These are phyloP conservation scores for Onychostoma macrolepis DNA, from an alignment of 2,113 vertebrate species.

Conservation along the genomic window DNA sequence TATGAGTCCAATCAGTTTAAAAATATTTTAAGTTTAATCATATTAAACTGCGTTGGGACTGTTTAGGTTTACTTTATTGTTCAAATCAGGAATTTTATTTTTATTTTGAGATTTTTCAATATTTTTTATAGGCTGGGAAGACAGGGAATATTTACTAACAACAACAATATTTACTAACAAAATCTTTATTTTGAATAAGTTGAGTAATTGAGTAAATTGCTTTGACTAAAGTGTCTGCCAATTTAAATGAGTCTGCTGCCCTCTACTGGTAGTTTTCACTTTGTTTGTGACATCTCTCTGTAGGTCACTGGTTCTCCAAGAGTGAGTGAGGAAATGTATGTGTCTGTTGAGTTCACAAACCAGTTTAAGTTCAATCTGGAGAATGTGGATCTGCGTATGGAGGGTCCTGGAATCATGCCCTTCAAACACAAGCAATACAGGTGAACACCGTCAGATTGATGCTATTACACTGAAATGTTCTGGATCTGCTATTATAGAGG, in stretches of 20 bases:
- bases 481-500: too few species aligned
- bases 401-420: slow-evolving; percentile 82
- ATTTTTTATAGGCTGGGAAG: too few species aligned
- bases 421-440: slow-evolving; percentile 79
- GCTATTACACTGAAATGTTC: not conserved
- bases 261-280: not conserved
- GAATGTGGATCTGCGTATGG: slow-evolving; percentile 80
- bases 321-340: slow-evolving; percentile 81
- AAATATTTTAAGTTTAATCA: not conserved
- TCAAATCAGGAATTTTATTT: not conserved
- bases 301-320: slow-evolving; percentile 65
- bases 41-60: not conserved
- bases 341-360: slow-evolving; percentile 87
- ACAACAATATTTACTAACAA: not conserved
- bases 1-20: not conserved
- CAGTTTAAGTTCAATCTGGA: slow-evolving; percentile 82
- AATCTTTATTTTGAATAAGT: not conserved
- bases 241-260: not conserved
- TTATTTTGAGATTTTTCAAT: too few species aligned
- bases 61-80: not conserved
- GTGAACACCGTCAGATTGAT: slow-evolving; percentile 66
- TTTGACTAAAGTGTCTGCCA: too few species aligned
- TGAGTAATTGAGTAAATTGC: too few species aligned
- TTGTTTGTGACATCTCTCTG: not conserved
- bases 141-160: too few species aligned